Conservation (phyloP, 2,113 vertebrate genomes). For the Hemiprocne comata region DNA sequence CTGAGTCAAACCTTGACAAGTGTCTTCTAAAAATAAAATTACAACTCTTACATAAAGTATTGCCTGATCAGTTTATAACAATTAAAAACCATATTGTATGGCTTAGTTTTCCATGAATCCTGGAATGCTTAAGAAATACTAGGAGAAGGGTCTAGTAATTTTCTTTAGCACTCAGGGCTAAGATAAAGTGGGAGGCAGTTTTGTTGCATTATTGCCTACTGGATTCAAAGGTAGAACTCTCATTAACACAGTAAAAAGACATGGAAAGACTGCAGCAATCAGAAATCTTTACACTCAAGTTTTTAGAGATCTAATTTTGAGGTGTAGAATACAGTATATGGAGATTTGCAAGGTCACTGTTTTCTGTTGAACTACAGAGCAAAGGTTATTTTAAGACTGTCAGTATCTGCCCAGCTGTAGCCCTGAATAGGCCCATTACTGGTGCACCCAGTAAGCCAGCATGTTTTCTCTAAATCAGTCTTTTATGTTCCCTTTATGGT, state of each 20-base stretch:
- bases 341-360: not conserved
- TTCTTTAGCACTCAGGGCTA: not conserved
- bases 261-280: not conserved
- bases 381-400: not conserved
- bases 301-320: not conserved
- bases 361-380: not conserved
- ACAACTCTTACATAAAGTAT: not conserved
- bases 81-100: not conserved
- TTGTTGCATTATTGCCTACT: not conserved
- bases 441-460: not conserved
- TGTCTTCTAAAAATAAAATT: constrained; percentile 38
- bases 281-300: not conserved
- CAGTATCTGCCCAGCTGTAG: not conserved
- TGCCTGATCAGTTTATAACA: not conserved
- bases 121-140: not conserved
- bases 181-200: not conserved
- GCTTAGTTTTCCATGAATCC: not conserved
- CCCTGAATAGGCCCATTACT: not conserved
- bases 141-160: not conserved
- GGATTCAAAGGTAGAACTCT: not conserved
- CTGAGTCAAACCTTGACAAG: too few species aligned
- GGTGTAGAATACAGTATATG: not conserved
- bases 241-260: not conserved
- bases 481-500: not conserved
- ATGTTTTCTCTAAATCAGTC: not conserved